Conservation (phyloP, 1,140 invertebrate species). For the Phocides pigmalion region DNA sequence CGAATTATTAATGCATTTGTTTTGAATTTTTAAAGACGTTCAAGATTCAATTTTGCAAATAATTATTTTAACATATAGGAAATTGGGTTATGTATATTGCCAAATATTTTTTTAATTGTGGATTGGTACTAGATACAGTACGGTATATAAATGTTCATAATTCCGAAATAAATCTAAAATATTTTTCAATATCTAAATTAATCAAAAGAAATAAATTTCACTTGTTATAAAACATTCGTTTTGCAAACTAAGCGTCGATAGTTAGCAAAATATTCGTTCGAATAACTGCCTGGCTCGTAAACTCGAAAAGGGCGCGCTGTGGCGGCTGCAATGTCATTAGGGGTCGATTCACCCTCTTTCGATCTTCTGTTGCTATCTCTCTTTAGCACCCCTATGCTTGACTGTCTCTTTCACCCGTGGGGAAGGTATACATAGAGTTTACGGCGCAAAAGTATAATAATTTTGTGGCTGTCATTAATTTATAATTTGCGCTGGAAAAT, state of each 20-base stretch:
- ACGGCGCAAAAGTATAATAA: slow-evolving; percentile 1
- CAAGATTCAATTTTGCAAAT: background rate
- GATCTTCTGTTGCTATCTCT: slow-evolving; percentile 61
- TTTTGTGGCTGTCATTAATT: slow-evolving; percentile 4
- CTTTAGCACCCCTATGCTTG: slow-evolving; percentile 63
- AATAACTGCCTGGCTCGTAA: slow-evolving; percentile 22
- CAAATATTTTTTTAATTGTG: no score
- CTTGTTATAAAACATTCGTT: background rate
- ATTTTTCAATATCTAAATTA: no score
- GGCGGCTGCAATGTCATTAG: slow-evolving; percentile 68
- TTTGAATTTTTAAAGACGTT: background rate
- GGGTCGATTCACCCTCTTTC: slow-evolving; percentile 76
- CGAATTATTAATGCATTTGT: background rate
- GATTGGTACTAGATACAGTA: no score
- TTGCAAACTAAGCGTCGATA: background rate
- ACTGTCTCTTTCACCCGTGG: slow-evolving; percentile 52
- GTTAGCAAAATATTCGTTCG: slow-evolving; percentile 19
- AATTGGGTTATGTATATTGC: no score
- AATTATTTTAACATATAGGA: background rate
- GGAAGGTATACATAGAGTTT: slow-evolving; percentile 18
- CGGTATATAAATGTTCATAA: no score
- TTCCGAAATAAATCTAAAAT: no score
- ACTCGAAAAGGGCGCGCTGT: slow-evolving; percentile 52
- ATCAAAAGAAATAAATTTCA: no score
- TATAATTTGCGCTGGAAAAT: background rate